Base-by-base conservation (phyloP, 2,888 invertebrate genomes). In the Coecobrya sp. region DNA sequence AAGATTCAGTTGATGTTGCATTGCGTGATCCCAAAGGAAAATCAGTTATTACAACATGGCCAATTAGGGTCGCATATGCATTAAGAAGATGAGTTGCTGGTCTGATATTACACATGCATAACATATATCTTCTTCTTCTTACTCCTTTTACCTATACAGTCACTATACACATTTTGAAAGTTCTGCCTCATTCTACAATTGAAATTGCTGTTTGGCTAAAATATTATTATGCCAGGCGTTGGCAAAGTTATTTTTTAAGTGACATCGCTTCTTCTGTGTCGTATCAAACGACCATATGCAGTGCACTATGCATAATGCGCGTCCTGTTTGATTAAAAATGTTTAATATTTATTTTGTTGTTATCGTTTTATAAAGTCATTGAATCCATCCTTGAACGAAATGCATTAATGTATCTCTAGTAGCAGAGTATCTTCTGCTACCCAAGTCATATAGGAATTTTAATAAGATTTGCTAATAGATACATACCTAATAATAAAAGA, bases 271-370 rank as follows among this genome's bases (percentile, higher is more conserved):
- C 70, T 30, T 11, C 19, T 13, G 62, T 70, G 36, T 27, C n/a
- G 1, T n/a, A 25, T 25, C 27, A 13, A 70, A 70, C n/a, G 22
- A n/a, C n/a, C 73, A 11, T 13, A 76, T 76, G 42, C 2, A 45
- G 0, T 45, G 36, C 62, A 59, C 11, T 13, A 0, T 49, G 42
- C 73, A 49, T 76, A 45, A n/a, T n/a, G n/a, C 45, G 73, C 73
- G 11, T 76, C 73, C 45, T 22, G 73, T 76, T 76, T 76, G 45
- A 76, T 76, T 76, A 76, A 76, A 62, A 76, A 76, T 76, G 73
- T 76, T 73, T 76, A 76, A 76, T 76, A 76, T 76, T 76, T 76
- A 76, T 76, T 76, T 76, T 76, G 73, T 42, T 76, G 42, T 76
- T 76, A 76, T 76, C 73, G 73, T 76, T 76, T 76, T 45, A 76